These are phyloP conservation scores for Dryomyza anilis DNA, from an alignment of 2,888 invertebrate genomes.

Conservation along the genomic window DNA sequence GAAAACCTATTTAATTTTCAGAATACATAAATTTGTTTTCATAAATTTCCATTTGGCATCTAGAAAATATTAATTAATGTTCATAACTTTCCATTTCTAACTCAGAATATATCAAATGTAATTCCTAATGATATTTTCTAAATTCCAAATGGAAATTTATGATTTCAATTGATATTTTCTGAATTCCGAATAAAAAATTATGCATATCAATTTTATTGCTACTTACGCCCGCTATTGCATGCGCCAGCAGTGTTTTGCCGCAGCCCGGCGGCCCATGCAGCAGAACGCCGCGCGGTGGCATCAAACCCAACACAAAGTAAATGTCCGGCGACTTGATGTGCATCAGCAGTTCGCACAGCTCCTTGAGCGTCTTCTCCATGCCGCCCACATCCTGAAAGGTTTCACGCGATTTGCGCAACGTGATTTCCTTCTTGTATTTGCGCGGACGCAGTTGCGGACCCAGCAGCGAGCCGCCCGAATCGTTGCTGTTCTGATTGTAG, in stretches of 20 bases:
- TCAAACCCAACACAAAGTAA: conserved; percentile 81
- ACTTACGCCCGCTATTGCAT: conserved; percentile 80
- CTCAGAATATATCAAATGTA: no score
- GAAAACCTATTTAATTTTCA: no score
- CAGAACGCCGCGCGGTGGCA: conserved; percentile 87
- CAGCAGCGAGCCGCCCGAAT: conserved; percentile 27
- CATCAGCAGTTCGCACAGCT: conserved; percentile 76
- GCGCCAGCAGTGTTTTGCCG: conserved; percentile 83
- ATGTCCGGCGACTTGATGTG: conserved; percentile 91
- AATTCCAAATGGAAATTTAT: no score
- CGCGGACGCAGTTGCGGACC: conserved; percentile 39
- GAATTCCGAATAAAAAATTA: no score
- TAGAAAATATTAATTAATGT: no score
- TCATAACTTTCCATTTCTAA: no score
- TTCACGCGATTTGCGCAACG: conserved; percentile 42
- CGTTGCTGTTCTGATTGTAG: conserved; percentile 34
- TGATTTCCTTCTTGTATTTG: conserved; percentile 52
- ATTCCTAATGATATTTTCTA: no score
- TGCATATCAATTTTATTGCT: neutral
- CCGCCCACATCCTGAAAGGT: conserved; percentile 74
- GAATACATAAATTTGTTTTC: no score
- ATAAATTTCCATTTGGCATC: no score
- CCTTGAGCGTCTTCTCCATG: conserved; percentile 72
- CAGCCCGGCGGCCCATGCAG: conserved; percentile 97
- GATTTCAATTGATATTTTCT: no score